Percentiles rank a stretch among this genome's conserved stretches.
These are phyloP conservation scores for Trichogramma dendrolimi DNA, from an alignment of 2,888 invertebrate species.

Conservation along the genomic window DNA sequence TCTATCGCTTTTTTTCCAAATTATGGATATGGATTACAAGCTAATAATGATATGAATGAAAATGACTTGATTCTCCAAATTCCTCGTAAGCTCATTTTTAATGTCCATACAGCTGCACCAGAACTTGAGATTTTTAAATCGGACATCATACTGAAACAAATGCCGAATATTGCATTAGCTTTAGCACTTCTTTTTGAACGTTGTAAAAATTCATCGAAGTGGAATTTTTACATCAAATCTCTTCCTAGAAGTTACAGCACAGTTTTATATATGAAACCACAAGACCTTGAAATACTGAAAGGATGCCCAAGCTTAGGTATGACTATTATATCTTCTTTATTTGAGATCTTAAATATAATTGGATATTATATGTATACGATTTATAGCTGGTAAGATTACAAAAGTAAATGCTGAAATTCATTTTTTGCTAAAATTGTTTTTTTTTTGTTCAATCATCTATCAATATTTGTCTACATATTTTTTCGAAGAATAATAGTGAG, in stretches of 20 bases:
- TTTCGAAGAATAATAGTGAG: too few relatives aligned
- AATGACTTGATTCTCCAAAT: slow-evolving; percentile 75
- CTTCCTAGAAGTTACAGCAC: slow-evolving; percentile 81
- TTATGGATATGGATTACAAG: slow-evolving; percentile 76
- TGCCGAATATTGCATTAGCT: slow-evolving; percentile 90
- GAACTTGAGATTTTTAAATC: slow-evolving; percentile 63
- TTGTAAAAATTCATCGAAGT: slow-evolving; percentile 16
- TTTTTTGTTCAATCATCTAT: not conserved
- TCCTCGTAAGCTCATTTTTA: slow-evolving; percentile 79
- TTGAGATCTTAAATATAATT: slow-evolving; percentile 13
- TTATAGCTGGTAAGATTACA: not conserved
- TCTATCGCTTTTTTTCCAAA: slow-evolving; percentile 70
- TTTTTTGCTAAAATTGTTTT: not conserved
- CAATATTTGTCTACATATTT: too few relatives aligned
- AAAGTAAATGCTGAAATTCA: not conserved
- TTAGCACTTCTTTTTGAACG: slow-evolving; percentile 77
- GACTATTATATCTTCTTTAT: slow-evolving; percentile 25
- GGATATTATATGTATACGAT: not conserved
- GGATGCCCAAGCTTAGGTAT: slow-evolving; percentile 61
- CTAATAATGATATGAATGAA: slow-evolving; percentile 65
- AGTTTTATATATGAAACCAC: slow-evolving; percentile 73
- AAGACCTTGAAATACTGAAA: slow-evolving; percentile 71
- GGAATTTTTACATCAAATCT: slow-evolving; percentile 30
- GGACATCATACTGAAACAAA: slow-evolving; percentile 77
- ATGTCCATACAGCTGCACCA: slow-evolving; percentile 64